A percentile compares a stretch with the other conserved stretches of the same genome.
These are phyloP conservation scores for Quadroppia sp. DNA, from an alignment of 2,888 invertebrate genomes.

Conservation along the genomic window DNA sequence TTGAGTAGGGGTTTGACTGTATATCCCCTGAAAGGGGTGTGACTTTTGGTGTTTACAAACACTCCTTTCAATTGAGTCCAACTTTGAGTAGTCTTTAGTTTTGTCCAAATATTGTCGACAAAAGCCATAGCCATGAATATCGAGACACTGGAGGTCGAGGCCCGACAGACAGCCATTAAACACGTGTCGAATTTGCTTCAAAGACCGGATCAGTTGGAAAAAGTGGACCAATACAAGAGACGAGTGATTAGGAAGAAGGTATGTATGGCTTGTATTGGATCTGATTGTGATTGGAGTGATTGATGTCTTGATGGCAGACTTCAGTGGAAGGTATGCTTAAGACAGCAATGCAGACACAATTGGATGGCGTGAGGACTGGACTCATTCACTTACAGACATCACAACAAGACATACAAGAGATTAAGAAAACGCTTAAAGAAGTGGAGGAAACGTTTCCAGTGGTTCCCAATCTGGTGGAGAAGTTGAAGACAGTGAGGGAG, in stretches of 20 bases:
- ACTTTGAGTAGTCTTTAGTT: no score
- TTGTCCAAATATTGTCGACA: not conserved
- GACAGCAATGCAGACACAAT: constrained; percentile 96
- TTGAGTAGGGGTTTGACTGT: no score
- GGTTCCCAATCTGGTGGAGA: constrained; percentile 73
- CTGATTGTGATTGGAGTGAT: not conserved
- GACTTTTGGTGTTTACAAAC: not conserved
- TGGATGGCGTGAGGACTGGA: constrained; percentile 92
- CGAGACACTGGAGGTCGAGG: constrained; percentile 53
- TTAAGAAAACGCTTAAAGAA: constrained; percentile 67
- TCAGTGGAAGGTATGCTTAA: constrained; percentile 92
- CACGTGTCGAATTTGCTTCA: constrained; percentile 83
- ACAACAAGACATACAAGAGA: constrained; percentile 69
- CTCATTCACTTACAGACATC: constrained; percentile 82
- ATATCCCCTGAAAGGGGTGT: not conserved
- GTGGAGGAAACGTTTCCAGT: constrained; percentile 69
- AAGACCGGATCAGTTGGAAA: constrained; percentile 91
- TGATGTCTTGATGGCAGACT: constrained; percentile 57
- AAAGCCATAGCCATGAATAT: constrained; percentile 46
- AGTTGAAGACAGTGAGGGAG: constrained; percentile 76
- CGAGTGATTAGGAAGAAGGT: constrained; percentile 58
- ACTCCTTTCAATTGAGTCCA: not conserved
- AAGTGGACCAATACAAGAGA: constrained; percentile 59
- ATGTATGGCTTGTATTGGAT: not conserved
- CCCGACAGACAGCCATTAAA: constrained; percentile 54